phyloP scores from a whole-genome alignment of 2,797 vertebrate genomes.

The Rhabdophis nuchalis region DNA sequence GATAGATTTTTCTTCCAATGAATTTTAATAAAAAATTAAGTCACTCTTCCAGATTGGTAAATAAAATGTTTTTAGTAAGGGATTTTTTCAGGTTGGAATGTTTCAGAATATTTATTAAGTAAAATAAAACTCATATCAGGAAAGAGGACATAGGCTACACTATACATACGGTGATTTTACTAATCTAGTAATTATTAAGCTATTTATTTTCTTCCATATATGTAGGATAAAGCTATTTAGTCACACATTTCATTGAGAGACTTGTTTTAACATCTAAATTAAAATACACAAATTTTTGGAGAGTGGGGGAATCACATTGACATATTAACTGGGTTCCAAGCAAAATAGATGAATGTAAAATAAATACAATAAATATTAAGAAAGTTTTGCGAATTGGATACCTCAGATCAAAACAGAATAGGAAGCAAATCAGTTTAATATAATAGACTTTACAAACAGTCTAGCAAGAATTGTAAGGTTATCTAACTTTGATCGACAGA shows the following conservation, averaged over 20 bases:
- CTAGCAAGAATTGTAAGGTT: background rate
- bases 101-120: background rate
- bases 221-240: conserved; percentile 30
- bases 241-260: conserved; percentile 18
- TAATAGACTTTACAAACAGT: background rate
- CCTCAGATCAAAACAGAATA: background rate
- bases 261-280: background rate
- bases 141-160: background rate
- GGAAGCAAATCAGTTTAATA: background rate
- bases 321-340: background rate
- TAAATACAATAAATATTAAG: background rate
- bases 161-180: background rate
- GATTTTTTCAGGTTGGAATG: background rate
- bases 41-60: conserved; percentile 35
- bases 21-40: conserved; percentile 38
- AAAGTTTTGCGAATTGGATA: background rate
- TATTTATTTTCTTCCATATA: background rate
- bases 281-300: background rate
- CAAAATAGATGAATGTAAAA: background rate
- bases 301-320: background rate
- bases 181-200: background rate
- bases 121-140: background rate
- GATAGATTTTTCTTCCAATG: conserved; percentile 32
- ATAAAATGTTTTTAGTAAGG: conserved; percentile 23
- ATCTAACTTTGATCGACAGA: background rate